A percentile compares a stretch with the other conserved stretches of the same genome.
phyloP scores from a whole-genome alignment of 2,888 invertebrate genomes.

The Orthosia gracilis region DNA sequence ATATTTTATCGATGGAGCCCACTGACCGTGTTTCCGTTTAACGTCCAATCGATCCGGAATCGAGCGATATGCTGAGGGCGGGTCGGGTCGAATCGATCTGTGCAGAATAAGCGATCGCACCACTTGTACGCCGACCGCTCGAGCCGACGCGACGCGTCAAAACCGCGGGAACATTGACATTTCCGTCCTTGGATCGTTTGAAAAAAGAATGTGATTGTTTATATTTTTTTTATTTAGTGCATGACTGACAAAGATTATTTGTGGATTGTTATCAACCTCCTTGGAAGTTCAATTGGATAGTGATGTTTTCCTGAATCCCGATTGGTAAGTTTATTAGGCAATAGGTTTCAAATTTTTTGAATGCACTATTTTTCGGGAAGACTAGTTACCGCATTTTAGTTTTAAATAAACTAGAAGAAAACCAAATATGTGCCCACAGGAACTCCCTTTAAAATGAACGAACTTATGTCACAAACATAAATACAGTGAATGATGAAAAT shows the following conservation, averaged over 20 bases:
- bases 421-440: neutral
- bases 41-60: constrained; percentile 65
- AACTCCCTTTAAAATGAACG: neutral
- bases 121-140: constrained; percentile 67
- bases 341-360: neutral
- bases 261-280: constrained; percentile 60
- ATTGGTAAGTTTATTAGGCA: constrained; percentile 58
- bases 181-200: constrained; percentile 57
- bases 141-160: constrained; percentile 64
- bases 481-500: constrained; percentile 21
- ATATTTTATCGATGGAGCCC: constrained; percentile 64
- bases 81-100: constrained; percentile 66
- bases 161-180: constrained; percentile 61
- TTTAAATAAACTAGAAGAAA: neutral
- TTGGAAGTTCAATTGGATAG: constrained; percentile 60
- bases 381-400: neutral
- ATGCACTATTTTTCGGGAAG: neutral
- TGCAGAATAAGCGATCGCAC: constrained; percentile 65
- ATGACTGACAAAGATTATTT: constrained; percentile 51
- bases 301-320: constrained; percentile 44
- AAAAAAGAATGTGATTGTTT: constrained; percentile 66
- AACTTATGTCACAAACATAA: neutral
- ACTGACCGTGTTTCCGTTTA: constrained; percentile 66
- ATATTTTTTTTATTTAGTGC: constrained; percentile 62
- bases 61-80: constrained; percentile 69